These are phyloP conservation scores for Petrocephalus schoutedeni DNA, from an alignment of 2,797 vertebrate genomes.

Conservation along the genomic window DNA sequence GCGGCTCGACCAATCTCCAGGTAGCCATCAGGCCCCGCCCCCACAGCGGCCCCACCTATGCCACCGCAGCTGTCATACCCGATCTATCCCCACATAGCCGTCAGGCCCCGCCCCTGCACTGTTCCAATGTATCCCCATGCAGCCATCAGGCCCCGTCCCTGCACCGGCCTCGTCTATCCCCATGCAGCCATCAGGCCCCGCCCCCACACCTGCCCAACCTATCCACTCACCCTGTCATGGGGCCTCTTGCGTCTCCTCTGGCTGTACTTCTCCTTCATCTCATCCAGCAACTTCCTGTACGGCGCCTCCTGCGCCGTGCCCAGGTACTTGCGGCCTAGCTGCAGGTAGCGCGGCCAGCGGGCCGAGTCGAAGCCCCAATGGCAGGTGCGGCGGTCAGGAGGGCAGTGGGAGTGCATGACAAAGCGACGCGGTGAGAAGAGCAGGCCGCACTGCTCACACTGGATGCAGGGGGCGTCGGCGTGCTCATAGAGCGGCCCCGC, in stretches of 20 bases:
- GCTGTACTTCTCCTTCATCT: slow-evolving; percentile 88
- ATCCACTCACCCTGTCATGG: background rate
- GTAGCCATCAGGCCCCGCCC: no score
- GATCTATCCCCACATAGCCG: background rate
- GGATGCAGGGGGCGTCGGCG: slow-evolving; percentile 84
- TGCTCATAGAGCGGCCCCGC: slow-evolving; percentile 83
- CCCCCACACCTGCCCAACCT: background rate
- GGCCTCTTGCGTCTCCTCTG: slow-evolving; percentile 56
- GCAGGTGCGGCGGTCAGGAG: slow-evolving; percentile 91
- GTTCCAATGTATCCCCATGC: no score
- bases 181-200: background rate
- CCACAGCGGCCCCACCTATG: no score
- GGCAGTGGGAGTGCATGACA: slow-evolving; percentile 93
- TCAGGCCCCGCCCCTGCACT: background rate
- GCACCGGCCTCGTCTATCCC: background rate
- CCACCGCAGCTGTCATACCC: no score
- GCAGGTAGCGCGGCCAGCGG: slow-evolving; percentile 93
- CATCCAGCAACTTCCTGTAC: slow-evolving; percentile 78
- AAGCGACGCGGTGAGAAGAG: slow-evolving; percentile 93
- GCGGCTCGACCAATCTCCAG: no score
- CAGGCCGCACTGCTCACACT: slow-evolving; percentile 90
- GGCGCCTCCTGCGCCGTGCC: slow-evolving; percentile 78
- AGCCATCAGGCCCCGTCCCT: background rate
- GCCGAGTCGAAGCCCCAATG: slow-evolving; percentile 97
- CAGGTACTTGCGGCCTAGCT: slow-evolving; percentile 86